Evolutionary conservation across 2,797 vertebrate species (phyloP).

Genomic region (Arnoldichthys spilopterus): DNA sequence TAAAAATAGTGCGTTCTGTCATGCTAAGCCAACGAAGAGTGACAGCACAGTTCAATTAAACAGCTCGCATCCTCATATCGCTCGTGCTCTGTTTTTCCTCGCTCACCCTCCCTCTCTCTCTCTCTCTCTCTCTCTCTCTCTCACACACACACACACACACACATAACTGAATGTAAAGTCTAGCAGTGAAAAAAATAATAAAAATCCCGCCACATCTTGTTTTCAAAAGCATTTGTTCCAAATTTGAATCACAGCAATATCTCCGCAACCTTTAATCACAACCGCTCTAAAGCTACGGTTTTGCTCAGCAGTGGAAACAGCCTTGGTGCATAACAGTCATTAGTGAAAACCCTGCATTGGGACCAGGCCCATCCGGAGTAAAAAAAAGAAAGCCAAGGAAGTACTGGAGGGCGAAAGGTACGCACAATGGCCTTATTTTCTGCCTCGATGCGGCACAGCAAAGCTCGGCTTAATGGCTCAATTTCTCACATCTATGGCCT

Average conservation of each 20-base stretch:
- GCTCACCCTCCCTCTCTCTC: background rate
- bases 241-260: conserved; percentile 12
- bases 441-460: conserved; percentile 29
- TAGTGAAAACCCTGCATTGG: conserved; percentile 17
- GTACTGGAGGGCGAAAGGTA: conserved; percentile 9
- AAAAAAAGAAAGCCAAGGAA: background rate
- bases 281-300: conserved; percentile 30
- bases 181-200: background rate
- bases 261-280: conserved; percentile 33
- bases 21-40: conserved; percentile 29
- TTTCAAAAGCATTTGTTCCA: conserved; percentile 5
- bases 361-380: conserved; percentile 12
- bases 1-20: conserved; percentile 49
- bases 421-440: conserved; percentile 27
- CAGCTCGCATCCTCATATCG: conserved; percentile 20
- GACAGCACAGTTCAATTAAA: conserved; percentile 43
- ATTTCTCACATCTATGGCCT: conserved; percentile 21
- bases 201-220: background rate
- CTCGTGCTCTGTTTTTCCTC: background rate
- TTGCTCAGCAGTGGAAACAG: conserved; percentile 14
- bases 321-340: conserved; percentile 40
- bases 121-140: background rate
- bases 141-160: conserved; percentile 8
- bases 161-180: background rate
- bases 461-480: conserved; percentile 41